Base-by-base conservation (phyloP, 2,888 invertebrate genomes). In the Cataglyphis albicans region DNA sequence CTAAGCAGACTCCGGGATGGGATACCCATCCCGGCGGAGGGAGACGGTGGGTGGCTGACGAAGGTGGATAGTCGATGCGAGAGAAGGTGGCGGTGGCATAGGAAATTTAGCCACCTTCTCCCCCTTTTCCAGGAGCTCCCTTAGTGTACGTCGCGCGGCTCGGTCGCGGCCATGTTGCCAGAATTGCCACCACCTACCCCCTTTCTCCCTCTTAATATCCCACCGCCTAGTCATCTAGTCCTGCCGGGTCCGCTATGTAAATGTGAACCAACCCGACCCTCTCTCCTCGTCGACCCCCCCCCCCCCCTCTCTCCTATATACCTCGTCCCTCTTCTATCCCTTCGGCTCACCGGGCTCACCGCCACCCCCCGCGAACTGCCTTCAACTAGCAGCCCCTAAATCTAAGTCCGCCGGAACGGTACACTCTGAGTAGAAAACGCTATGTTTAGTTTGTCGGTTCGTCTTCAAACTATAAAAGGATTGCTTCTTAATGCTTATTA, bases 161-260 rank as follows among this genome's bases (percentile, higher is more conserved):
- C 87, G 88, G 89, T 90, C 91, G 93, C 94, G 93, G 94, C 94
- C 94, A 94, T 94, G 94, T 94, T 94, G 94, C 93, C 93, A 92
- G 94, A 94, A 93, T 94, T 92, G 93, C 94, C 92, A 92, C 93
- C 93, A 93, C 93, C 93, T 92, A 93, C 91, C 93, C 93, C 93
- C 91, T 92, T 93, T 91, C 92, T 91, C 92, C 90, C 94, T 93
- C 93, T 94, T 94, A 94, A 94, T 94, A 93, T 94, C 90, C 85
- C 92, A 86, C 92, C 93, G 92, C 92, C 93, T 93, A 94, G 94
- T 94, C 94, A 94, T 94, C 94, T 94, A 94, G 93, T 94, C 93
- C 93, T 93, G 93, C 92, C 91, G 93, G 94, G 92, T 94, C 92
- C 92, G 93, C 93, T 94, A 94, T 94, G 94, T 94, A 94, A 94